Conservation (phyloP, 2,888 invertebrate genomes). For the Seira ritae region DNA sequence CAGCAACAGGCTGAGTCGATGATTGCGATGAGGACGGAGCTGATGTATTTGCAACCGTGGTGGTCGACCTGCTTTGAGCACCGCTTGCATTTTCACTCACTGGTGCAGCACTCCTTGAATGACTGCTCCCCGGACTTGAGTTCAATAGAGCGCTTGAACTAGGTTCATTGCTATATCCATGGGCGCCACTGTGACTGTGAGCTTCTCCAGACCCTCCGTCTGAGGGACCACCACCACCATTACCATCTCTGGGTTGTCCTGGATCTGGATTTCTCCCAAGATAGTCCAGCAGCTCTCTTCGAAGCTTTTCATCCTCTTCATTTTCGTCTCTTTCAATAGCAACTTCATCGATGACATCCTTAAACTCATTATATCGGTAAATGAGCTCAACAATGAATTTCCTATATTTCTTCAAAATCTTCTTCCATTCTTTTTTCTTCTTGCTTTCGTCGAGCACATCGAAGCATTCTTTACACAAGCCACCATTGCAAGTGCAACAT, state of each 20-base stretch:
- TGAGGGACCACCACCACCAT: too few species aligned
- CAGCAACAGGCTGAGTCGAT: background rate
- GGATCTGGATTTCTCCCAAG: background rate
- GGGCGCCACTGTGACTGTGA: too few species aligned
- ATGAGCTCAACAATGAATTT: slow-evolving; percentile 27
- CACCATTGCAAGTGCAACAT: too few species aligned
- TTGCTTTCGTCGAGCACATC: slow-evolving; percentile 74
- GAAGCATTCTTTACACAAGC: too few species aligned
- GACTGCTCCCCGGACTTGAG: too few species aligned
- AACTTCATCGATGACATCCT: background rate
- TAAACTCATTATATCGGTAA: slow-evolving; percentile 28
- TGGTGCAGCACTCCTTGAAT: too few species aligned
- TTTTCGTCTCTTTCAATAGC: slow-evolving; percentile 36
- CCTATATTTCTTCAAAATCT: slow-evolving; percentile 6
- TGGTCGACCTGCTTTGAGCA: too few species aligned
- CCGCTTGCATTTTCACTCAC: too few species aligned
- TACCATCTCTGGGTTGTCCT: too few species aligned
- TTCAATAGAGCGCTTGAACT: too few species aligned
- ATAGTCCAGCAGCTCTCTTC: background rate
- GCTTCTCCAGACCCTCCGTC: too few species aligned
- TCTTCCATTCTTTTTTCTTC: background rate
- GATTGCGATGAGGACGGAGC: background rate
- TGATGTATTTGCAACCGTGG: background rate
- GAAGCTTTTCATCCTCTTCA: slow-evolving; percentile 13
- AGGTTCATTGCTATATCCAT: too few species aligned